Evolutionary conservation across 2,113 vertebrate genomes (phyloP), one percentile per base, ranked within the genome.

Genomic region (Epinephelus fuscoguttatus): DNA sequence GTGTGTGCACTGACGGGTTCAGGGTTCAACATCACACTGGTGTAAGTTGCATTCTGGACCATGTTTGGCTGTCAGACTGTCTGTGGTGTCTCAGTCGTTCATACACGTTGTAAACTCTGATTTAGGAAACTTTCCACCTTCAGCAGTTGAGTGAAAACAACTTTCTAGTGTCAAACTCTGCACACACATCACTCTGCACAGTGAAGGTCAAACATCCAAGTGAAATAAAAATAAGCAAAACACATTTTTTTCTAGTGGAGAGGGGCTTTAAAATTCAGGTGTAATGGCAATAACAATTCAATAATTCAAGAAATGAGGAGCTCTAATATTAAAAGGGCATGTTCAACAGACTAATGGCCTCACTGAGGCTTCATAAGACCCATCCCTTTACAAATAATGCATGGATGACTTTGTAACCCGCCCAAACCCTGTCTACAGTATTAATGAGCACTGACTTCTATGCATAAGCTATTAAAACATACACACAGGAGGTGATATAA

Each of bases 311-410:
- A 56, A 47, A 70, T 47, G 15, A n/a, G 6, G 17, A 60, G 45
- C 56, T 78, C 56, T 73, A 37, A 82, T 60, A 78, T 79, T 75
- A 52, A 82, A 66, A 78, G 33, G n/a, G 42, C 63, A 59, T 73
- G 62, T 67, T 75, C 1, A 33, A 33, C 61, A 42, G 40, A 52
- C 50, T 15, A 14, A 59, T 10, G 27, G 42, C 18, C 50, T 52
- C 23, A 2, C 9, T 4, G 14, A 45, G 30, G 15, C 33, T 21
- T 45, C 61, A 25, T 55, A 27, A 79, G 67, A 84, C 23, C 6
- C 17, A 25, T 27, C 40, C n/a, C 40, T 64, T 84, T 23, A 69
- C 50, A 82, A 73, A 56, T 88, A 72, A 81, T 75, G 25, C 69
- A 80, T 73, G 64, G 27, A 50, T 40, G n/a, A n/a, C 50, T 30